Evolutionary conservation across 2,113 vertebrate species (phyloP), one percentile per base, ranked within the genome.

Genomic region (Cochlearius cochlearius): DNA sequence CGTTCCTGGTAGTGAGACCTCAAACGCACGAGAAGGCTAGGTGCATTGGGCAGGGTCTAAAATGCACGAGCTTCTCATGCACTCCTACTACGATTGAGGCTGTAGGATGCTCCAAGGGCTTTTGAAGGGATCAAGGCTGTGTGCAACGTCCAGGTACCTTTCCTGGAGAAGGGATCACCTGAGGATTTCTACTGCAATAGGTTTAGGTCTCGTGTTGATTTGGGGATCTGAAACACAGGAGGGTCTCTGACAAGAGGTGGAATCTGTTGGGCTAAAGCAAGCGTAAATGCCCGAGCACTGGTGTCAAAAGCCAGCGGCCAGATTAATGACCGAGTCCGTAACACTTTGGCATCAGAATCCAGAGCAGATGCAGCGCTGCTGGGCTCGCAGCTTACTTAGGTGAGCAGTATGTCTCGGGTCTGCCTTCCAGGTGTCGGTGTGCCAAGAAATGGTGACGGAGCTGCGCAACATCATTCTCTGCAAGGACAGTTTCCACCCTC

Each of bases 371-470:
- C 50, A 29, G 62, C 6, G 7, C 53, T 14, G 58, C n/a, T 2
- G 75, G 39, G 69, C 53, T 73, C 9, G 1, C 39, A 22, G 64
- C 73, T 69, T 0, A 3, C 59, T 17, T 20, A 11, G 59, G 87
- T 91, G 92, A 95, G 95, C 79, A 66, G 75, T 64, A 30, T 78
- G 4, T 91, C 88, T 95, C 30, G 4, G 7, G 23, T 96, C 18
- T 98, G 81, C 97, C 92, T 97, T 86, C 25, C 98, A 99, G 99
- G 98, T 99, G 97, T 99, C 99, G 15, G 98, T 99, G 95, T 99
- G 99, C 90, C 99, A 99, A 96, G 99, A 99, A 98, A 99, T 99
- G 99, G 97, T 99, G 92, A 98, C 98, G 5, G 99, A 99, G 98
- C 98, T 99, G 77, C 99, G 99, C 80, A 99, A 98, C 95, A 99